These are phyloP conservation scores for Scaptomyza flava DNA, from an alignment of 2,888 invertebrate species.

Conservation along the genomic window DNA sequence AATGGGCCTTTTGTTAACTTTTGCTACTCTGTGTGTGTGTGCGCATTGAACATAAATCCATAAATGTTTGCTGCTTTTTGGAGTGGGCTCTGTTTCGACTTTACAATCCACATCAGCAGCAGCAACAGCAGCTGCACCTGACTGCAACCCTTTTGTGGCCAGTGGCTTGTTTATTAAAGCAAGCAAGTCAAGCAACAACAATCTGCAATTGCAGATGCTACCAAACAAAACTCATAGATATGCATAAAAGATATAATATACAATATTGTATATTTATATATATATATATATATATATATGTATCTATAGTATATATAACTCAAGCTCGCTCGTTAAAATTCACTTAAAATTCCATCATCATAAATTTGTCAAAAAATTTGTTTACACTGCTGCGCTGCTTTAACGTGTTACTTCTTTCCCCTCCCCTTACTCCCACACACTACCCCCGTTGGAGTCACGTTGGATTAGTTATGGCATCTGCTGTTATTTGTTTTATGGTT, in stretches of 20 bases:
- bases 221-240: conserved; percentile 8
- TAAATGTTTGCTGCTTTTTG: conserved; percentile 54
- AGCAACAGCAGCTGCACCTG: conserved; percentile 41
- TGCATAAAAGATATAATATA: background rate
- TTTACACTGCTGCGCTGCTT: conserved; percentile 33
- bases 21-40: conserved; percentile 8
- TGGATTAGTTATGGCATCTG: conserved; percentile 51
- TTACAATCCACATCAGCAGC: background rate
- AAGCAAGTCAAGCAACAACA: conserved; percentile 35
- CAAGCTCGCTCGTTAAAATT: conserved; percentile 82
- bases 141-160: conserved; percentile 46
- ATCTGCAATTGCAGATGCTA: conserved; percentile 16
- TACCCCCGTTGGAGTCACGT: background rate
- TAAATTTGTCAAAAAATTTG: conserved; percentile 82
- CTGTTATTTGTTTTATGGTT: conserved; percentile 38
- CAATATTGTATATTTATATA: conserved; percentile 1
- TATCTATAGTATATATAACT: conserved; percentile 6
- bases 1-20: conserved; percentile 55
- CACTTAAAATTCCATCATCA: conserved; percentile 84
- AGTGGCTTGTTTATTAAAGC: conserved; percentile 49
- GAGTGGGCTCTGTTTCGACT: conserved; percentile 9
- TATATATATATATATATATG: conserved; percentile 3
- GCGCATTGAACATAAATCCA: conserved; percentile 57
- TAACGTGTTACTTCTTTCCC: conserved; percentile 26
- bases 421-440: background rate